Evolutionary conservation across 2,888 invertebrate species (phyloP), one percentile per base, ranked within the genome.

Genomic region (Drosophila nigricruria): DNA sequence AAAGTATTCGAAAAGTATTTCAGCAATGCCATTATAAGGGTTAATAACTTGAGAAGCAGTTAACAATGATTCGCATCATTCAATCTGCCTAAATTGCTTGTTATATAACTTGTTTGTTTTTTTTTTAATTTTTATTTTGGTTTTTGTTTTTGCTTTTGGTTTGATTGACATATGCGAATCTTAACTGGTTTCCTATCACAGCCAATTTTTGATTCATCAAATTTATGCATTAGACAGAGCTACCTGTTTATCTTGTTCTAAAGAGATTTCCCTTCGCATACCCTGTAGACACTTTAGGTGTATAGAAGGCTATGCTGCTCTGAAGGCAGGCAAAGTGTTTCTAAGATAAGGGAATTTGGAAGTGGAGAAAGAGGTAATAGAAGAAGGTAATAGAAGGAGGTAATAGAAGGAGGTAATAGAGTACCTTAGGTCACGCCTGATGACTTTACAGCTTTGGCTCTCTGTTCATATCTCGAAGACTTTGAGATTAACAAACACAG

Each of bases 11-110:
- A 45, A 66, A 70, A 58, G 52, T 63, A 77, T 77, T 66, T 73
- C 40, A 77, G 62, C 58, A 60, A 70, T 77, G 70, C 52, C 54
- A 70, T 77, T 70, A 73, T 77, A 59, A 70, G 73, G 66, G 62
- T 70, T 66, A 77, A 70, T 49, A 69, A 73, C 69, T 73, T 43
- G 38, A 52, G 30, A 47, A 27, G 40, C 40, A 42, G 42, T 56
- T 30, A 58, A 34, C 65, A 74, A 66, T 56, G 38, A 65, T n/a
- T 53, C 25, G 20, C 69, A 57, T 68, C 62, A 42, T 36, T 45
- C 16, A 47, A 67, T 59, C 53, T 38, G 30, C 45, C 49, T 18
- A 38, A 63, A 63, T 63, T 10, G 56, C 57, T 61, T 23, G 42
- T 59, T 63, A 53, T 54, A 30, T 38, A 63, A 52, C 36, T 34